Evolutionary conservation across 2,888 invertebrate species (phyloP).

Genomic region (Griposia aprilina): DNA sequence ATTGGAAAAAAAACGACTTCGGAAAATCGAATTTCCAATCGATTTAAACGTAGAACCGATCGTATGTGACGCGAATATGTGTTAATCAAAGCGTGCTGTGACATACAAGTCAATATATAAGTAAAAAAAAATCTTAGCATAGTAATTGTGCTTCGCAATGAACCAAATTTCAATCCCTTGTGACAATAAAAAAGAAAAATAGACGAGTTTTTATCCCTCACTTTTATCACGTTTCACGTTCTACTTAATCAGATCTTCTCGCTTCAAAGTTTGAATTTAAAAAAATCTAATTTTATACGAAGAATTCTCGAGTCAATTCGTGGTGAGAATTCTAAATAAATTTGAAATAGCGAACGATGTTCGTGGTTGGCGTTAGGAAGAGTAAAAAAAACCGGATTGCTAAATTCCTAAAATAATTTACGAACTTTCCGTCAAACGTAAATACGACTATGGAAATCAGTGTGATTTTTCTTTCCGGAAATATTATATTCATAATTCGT

Average conservation of each 20-base stretch:
- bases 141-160: slow-evolving; percentile 81
- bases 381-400: slow-evolving; percentile 47
- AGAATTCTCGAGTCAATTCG: slow-evolving; percentile 74
- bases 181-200: slow-evolving; percentile 82
- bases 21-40: slow-evolving; percentile 55
- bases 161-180: slow-evolving; percentile 80
- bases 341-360: slow-evolving; percentile 66
- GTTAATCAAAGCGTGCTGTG: slow-evolving; percentile 88
- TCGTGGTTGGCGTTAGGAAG: slow-evolving; percentile 69
- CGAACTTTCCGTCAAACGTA: slow-evolving; percentile 50
- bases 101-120: slow-evolving; percentile 89
- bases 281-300: slow-evolving; percentile 77
- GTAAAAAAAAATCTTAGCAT: slow-evolving; percentile 79
- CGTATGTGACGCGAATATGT: slow-evolving; percentile 66
- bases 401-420: slow-evolving; percentile 54
- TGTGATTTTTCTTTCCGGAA: slow-evolving; percentile 59
- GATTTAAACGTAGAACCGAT: slow-evolving; percentile 55
- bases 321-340: slow-evolving; percentile 74
- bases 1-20: slow-evolving; percentile 55
- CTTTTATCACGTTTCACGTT: slow-evolving; percentile 78
- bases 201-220: slow-evolving; percentile 70
- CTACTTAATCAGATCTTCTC: slow-evolving; percentile 77
- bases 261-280: slow-evolving; percentile 75
- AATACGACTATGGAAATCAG: slow-evolving; percentile 70
- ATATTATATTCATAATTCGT: slow-evolving; percentile 33